These are phyloP conservation scores for Lanius ludovicianus DNA, from an alignment of 2,113 vertebrate genomes.

Conservation along the genomic window DNA sequence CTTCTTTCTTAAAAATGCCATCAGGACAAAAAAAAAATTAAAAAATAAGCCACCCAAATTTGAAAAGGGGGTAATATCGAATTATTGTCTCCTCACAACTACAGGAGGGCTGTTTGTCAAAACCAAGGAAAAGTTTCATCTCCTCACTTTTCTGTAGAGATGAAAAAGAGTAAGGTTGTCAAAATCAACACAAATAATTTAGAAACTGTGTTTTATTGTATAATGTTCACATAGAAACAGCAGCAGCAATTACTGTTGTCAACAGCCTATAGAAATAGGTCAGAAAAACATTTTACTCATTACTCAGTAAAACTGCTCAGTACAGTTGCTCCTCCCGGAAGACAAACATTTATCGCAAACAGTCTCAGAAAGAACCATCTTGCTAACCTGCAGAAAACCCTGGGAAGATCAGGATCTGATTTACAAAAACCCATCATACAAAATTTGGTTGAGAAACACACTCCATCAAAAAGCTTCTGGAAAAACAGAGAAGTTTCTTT, in stretches of 20 bases:
- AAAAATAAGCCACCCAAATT: neutral
- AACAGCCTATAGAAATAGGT: neutral
- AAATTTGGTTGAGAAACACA: neutral
- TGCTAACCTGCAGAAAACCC: neutral
- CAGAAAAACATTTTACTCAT: neutral
- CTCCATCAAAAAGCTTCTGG: neutral
- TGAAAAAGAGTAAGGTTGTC: neutral
- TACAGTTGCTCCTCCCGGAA: neutral
- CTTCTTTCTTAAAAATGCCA: neutral
- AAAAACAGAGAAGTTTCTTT: neutral
- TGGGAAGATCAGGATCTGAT: neutral
- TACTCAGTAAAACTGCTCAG: neutral
- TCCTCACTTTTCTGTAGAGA: neutral
- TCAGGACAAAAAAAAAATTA: neutral
- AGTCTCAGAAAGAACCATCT: accelerated
- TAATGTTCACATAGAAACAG: neutral
- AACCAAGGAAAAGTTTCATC: neutral
- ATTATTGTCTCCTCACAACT: neutral
- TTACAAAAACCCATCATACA: neutral
- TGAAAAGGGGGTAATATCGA: neutral
- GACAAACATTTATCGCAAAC: neutral
- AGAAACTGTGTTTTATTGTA: neutral
- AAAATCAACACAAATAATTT: constrained; percentile 13
- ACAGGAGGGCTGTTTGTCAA: neutral
- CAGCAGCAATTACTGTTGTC: neutral